Conservation (phyloP, 30 jellyfish, hydroid and myxozoan genomes). For the Aurelia sp. region DNA sequence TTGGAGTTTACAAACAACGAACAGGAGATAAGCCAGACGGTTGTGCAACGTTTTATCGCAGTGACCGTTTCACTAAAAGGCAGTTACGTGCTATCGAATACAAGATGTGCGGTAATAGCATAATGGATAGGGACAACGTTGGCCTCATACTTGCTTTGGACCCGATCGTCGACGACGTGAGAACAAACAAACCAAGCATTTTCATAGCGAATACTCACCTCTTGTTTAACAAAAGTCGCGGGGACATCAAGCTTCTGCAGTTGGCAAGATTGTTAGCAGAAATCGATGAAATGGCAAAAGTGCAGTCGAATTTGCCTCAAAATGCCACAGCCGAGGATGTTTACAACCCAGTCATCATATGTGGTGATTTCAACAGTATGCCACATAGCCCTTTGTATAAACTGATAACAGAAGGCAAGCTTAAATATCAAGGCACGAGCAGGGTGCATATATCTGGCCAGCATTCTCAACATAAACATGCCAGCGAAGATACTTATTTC, state of each 20-base stretch:
- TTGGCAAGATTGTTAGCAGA: constrained; percentile 87
- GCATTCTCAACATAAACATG: background rate
- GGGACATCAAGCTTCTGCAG: constrained; percentile 92
- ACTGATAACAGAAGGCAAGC: constrained; percentile 67
- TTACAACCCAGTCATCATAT: constrained; percentile 70
- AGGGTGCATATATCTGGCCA: constrained; percentile 84
- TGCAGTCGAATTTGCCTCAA: constrained; percentile 2
- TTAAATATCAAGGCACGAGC: constrained; percentile 62
- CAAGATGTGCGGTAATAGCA: constrained; percentile 19
- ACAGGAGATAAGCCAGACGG: constrained; percentile 97
- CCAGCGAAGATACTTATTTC: background rate
- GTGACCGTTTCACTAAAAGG: constrained; percentile 30
- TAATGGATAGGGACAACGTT: constrained; percentile 89
- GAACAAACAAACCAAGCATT: constrained; percentile 41
- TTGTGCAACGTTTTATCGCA: constrained; percentile 83
- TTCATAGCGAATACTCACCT: constrained; percentile 92
- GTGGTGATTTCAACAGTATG: constrained; percentile 92
- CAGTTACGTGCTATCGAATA: constrained; percentile 58
- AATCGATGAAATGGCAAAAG: constrained; percentile 68
- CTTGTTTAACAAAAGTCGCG: constrained; percentile 87
- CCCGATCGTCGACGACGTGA: constrained; percentile 15
- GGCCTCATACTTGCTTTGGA: constrained; percentile 69
- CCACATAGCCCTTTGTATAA: constrained; percentile 86
- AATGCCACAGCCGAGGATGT: constrained; percentile 18
- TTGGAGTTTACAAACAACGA: constrained; percentile 82